A percentile compares a stretch with the other conserved stretches of the same genome.
Evolutionary conservation across 92 coral and sea anemone species (phyloP).

Genomic region (Meandrina meandrites): DNA sequence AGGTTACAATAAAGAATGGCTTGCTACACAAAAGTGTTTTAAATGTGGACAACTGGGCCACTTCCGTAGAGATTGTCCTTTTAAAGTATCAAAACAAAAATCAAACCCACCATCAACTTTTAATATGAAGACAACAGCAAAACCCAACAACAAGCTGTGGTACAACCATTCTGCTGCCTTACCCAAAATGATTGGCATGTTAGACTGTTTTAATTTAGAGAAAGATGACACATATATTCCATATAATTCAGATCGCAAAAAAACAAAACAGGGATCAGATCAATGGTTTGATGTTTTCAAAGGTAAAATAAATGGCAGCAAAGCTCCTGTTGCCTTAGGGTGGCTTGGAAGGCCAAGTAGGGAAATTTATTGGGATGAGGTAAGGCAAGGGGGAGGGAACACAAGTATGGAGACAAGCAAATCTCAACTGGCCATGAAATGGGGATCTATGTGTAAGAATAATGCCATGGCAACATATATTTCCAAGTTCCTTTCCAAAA

Average conservation of each 20-base stretch:
- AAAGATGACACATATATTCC: conserved; percentile 4
- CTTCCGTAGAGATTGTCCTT: conserved; percentile 21
- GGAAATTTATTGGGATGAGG: conserved; percentile 12
- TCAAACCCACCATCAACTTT: too few relatives aligned
- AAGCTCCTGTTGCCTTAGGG: conserved; percentile 15
- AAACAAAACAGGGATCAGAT: conserved; percentile 30
- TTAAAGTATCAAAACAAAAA: not conserved
- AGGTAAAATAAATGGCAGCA: conserved; percentile 41
- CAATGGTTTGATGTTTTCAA: conserved; percentile 18
- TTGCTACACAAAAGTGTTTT: conserved; percentile 36
- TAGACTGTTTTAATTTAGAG: conserved; percentile 10
- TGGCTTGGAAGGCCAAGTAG: conserved; percentile 18
- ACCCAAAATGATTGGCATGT: conserved; percentile 6
- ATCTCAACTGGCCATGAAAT: conserved; percentile 16
- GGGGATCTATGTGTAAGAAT: conserved; percentile 34
- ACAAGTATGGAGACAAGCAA: not conserved
- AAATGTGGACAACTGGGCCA: conserved; percentile 48
- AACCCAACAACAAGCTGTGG: not conserved
- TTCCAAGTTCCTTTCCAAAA: conserved; percentile 21
- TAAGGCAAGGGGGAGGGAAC: not conserved
- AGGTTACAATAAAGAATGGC: conserved; percentile 47
- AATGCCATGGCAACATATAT: conserved; percentile 30
- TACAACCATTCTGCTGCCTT: not conserved
- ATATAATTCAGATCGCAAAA: not conserved
- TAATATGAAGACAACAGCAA: not conserved